Percentiles rank a stretch among this genome's conserved stretches.
phyloP scores from a whole-genome alignment of 2,888 invertebrate genomes.

The Drosophila pullipes region DNA sequence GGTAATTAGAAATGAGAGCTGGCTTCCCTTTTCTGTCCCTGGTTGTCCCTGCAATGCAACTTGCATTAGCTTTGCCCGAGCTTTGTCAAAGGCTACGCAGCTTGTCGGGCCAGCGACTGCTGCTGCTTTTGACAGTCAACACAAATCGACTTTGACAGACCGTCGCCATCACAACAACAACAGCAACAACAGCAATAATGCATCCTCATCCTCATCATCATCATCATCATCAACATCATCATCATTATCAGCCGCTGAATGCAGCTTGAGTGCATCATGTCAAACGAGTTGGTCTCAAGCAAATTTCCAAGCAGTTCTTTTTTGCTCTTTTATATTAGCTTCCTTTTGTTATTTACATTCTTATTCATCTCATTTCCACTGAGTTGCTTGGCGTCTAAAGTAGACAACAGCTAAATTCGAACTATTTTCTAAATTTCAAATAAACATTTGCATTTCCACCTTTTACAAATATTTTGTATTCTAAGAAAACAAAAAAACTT shows the following conservation, averaged over 20 bases:
- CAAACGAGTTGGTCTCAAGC: constrained; percentile 17
- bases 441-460: too few relatives aligned
- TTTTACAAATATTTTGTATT: too few relatives aligned
- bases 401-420: background rate
- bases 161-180: constrained; percentile 36
- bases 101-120: constrained; percentile 64
- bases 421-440: background rate
- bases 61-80: background rate
- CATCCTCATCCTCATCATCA: constrained; percentile 11
- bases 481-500: too few relatives aligned
- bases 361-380: background rate
- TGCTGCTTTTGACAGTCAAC: constrained; percentile 53
- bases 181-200: constrained; percentile 10
- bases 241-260: constrained; percentile 43
- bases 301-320: background rate
- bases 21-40: background rate
- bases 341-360: background rate
- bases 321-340: too few relatives aligned
- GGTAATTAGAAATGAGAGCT: constrained; percentile 58
- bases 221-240: constrained; percentile 14
- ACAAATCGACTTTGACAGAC: constrained; percentile 76
- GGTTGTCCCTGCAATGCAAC: background rate
- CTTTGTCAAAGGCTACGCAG: constrained; percentile 51
- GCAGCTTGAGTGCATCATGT: constrained; percentile 52
- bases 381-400: background rate